Percentiles rank a stretch among this genome's conserved stretches.
Evolutionary conservation across 2,113 vertebrate genomes (phyloP).

Genomic region (Ammospiza caudacuta): DNA sequence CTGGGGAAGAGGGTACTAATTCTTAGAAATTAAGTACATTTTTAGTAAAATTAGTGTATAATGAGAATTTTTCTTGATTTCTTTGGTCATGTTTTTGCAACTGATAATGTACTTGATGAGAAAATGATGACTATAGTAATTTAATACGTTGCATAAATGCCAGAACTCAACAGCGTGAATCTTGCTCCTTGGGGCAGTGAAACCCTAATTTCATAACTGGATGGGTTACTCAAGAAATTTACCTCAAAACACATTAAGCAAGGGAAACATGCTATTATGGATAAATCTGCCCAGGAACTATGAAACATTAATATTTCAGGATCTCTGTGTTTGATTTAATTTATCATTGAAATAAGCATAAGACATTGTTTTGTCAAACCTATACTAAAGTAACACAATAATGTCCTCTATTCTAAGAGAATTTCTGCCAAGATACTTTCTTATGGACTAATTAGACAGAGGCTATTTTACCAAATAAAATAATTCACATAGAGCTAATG

Average conservation of each 20-base stretch:
- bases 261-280: fast-evolving
- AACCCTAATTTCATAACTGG: neutral
- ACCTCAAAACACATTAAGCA: fast-evolving
- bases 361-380: neutral
- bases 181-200: neutral
- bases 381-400: constrained; percentile 6
- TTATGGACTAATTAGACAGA: neutral
- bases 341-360: constrained; percentile 28
- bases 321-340: constrained; percentile 60
- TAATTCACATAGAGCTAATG: neutral
- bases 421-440: neutral
- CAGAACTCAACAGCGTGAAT: neutral
- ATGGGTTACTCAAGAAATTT: neutral
- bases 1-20: neutral
- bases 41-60: neutral
- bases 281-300: neutral
- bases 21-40: neutral
- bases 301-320: constrained; percentile 18
- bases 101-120: neutral
- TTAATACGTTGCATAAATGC: neutral
- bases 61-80: neutral
- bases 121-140: neutral
- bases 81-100: neutral
- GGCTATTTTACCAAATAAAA: neutral
- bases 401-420: neutral